These are phyloP conservation scores for Melinopterus prodromus DNA, from an alignment of 2,888 invertebrate genomes.

Conservation along the genomic window DNA sequence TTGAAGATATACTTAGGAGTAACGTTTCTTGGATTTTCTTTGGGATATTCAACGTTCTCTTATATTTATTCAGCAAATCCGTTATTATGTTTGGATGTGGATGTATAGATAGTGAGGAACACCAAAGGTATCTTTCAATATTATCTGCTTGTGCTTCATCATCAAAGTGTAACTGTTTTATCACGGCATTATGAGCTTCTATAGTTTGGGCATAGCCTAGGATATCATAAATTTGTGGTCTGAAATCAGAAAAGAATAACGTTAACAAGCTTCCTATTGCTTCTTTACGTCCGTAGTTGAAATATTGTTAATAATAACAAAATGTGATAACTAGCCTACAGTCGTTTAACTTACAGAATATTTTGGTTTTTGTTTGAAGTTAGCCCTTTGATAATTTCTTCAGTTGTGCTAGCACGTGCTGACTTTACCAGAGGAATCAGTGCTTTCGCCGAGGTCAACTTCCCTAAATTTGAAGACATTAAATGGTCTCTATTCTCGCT, in stretches of 20 bases:
- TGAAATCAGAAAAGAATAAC: neutral
- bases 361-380: conserved; percentile 69
- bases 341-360: conserved; percentile 52
- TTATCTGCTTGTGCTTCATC: conserved; percentile 60
- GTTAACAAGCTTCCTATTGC: too few species aligned
- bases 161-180: conserved; percentile 68
- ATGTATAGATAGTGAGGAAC: conserved; percentile 73
- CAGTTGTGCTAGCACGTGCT: conserved; percentile 66
- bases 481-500: conserved; percentile 65
- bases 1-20: conserved; percentile 70
- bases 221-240: conserved; percentile 73
- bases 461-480: conserved; percentile 67
- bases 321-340: too few species aligned
- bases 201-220: conserved; percentile 75
- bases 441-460: conserved; percentile 68
- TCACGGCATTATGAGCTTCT: conserved; percentile 73
- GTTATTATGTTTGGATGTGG: conserved; percentile 67
- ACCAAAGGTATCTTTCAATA: conserved; percentile 78
- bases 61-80: conserved; percentile 61
- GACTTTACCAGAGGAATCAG: conserved; percentile 70
- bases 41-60: conserved; percentile 62
- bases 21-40: conserved; percentile 73
- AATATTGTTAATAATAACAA: too few species aligned
- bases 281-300: too few species aligned
- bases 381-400: conserved; percentile 68